These are phyloP conservation scores for Oreochromis tanganicae DNA, from an alignment of 2,113 vertebrate species.

Conservation along the genomic window DNA sequence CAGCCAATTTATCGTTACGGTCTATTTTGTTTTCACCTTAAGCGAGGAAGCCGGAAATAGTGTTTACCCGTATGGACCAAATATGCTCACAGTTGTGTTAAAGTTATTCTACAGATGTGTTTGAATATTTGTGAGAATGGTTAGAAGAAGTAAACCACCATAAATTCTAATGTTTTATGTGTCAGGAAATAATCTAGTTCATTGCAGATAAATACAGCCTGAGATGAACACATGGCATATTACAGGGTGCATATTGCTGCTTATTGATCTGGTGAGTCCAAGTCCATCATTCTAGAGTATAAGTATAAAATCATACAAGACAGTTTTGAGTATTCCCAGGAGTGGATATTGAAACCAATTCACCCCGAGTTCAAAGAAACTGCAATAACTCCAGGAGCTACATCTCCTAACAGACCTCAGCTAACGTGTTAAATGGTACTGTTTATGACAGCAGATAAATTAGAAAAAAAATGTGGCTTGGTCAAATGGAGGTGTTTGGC, in stretches of 20 bases:
- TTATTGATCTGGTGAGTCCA: background rate
- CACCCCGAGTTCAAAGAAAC: background rate
- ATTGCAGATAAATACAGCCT: background rate
- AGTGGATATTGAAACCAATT: background rate
- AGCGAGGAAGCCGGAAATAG: background rate
- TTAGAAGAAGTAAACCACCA: background rate
- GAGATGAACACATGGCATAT: background rate
- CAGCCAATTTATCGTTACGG: background rate
- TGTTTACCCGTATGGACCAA: background rate
- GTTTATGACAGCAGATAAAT: background rate
- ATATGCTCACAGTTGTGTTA: background rate
- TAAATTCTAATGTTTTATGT: background rate
- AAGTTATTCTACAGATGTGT: background rate
- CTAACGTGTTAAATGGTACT: background rate
- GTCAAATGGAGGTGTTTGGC: background rate
- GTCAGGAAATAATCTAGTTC: background rate
- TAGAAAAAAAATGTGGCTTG: background rate
- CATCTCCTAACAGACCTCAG: background rate
- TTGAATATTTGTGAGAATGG: background rate
- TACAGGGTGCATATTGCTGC: background rate
- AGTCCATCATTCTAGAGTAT: background rate
- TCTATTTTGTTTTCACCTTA: background rate
- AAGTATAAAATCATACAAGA: background rate
- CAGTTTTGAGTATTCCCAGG: background rate
- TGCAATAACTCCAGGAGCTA: background rate